Base-by-base conservation (phyloP, 2,888 invertebrate species). In the Elysia crispata region DNA sequence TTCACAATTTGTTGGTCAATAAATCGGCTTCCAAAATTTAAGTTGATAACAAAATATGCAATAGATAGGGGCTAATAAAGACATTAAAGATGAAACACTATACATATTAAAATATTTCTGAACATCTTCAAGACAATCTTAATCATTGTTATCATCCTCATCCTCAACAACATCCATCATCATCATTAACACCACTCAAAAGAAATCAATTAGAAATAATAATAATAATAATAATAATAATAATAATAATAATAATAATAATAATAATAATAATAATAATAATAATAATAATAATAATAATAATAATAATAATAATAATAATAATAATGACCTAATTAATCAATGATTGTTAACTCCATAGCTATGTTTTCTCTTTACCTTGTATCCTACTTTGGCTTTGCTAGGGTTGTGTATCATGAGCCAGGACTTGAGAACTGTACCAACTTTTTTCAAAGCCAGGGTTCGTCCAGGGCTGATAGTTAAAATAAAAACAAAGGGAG, bases 351-450 rank as follows among this genome's bases (percentile, higher is more conserved):
- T 6, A 41, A 41, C 41, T 6, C 11, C 11, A 6, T 41, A 41
- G 11, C 41, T 41, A 11, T 11, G 11, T 3, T 41, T 41, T 11
- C 41, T 6, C 50, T 70, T 66, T 75, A 87, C 89, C 85, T 83
- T 82, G 81, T 85, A 87, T 31, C 86, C 87, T 31, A 87, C 83
- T 15, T 83, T 83, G 54, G 83, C 84, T 57, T 86, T 85, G 76
- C 83, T 85, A 0, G 88, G 86, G 72, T 89, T 89, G 75, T 87
- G 82, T 0, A 89, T 79, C n/a, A 87, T 79, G 0, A 88, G 80
- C 87, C 88, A 89, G 0, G 86, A 86, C 62, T 69, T 76, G 15
- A 82, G 79, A 15, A 81, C 49, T 20, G 62, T 75, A 6, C 76
- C 67, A 0, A 76, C 62, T 60, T 81, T 85, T 11, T 79, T 82